A percentile compares a stretch with the other conserved stretches of the same genome.
phyloP scores from a whole-genome alignment of 1,140 invertebrate genomes.

The Saccostrea cuccullata region DNA sequence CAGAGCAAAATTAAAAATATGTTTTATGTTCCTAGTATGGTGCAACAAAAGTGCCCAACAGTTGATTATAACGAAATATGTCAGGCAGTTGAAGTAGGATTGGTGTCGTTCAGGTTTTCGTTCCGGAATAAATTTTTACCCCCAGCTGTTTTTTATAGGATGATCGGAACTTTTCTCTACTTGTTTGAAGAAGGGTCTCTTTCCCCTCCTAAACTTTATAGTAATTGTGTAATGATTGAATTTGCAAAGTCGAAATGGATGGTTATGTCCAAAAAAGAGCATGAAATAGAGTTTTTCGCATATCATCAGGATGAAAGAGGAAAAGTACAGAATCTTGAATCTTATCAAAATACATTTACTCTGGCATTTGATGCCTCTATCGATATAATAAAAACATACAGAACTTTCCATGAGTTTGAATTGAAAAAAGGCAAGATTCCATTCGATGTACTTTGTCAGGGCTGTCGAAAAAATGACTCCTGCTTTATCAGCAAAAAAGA shows the following conservation, averaged over 20 bases:
- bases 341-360: too few species aligned
- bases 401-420: too few species aligned
- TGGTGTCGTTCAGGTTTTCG: background rate
- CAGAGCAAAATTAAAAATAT: background rate
- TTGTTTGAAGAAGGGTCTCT: background rate
- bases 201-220: background rate
- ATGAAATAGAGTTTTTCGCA: background rate
- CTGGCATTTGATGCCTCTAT: too few species aligned
- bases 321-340: background rate
- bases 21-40: constrained; percentile 26
- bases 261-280: background rate
- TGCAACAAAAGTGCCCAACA: background rate
- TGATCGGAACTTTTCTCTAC: background rate
- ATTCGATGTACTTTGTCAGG: too few species aligned
- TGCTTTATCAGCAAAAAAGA: too few species aligned
- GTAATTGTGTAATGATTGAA: background rate
- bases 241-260: background rate
- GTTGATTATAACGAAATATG: background rate
- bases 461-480: too few species aligned
- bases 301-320: background rate
- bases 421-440: too few species aligned
- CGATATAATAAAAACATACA: too few species aligned
- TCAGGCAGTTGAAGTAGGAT: background rate
- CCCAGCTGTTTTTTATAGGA: constrained; percentile 4
- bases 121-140: constrained; percentile 1